Evolutionary conservation across 1,140 invertebrate species (phyloP).

Genomic region (Heliconius nattereri): DNA sequence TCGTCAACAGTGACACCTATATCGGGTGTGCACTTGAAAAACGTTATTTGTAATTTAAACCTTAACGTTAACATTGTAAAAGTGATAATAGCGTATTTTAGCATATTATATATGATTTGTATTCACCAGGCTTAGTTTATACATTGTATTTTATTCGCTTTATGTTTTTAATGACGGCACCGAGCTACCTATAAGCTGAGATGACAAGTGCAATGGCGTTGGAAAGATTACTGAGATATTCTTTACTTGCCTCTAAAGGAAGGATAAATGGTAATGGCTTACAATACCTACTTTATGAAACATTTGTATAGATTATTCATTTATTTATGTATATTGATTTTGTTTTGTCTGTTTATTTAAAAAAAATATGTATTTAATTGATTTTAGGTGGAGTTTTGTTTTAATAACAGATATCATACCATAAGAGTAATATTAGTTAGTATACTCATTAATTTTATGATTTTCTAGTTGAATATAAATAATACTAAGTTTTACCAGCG

Average conservation of each 20-base stretch:
- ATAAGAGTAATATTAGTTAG: too few species aligned
- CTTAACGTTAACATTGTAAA: background rate
- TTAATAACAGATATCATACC: too few species aligned
- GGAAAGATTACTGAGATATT: background rate
- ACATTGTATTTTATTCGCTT: constrained; percentile 7
- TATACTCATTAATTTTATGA: too few species aligned
- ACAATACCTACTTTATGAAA: background rate
- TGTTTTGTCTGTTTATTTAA: too few species aligned
- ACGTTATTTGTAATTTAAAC: background rate
- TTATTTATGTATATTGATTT: background rate
- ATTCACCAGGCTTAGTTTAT: background rate
- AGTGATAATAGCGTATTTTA: background rate
- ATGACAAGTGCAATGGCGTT: constrained; percentile 7
- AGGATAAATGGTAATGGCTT: background rate
- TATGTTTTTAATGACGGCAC: constrained; percentile 7
- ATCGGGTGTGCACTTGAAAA: constrained; percentile 10
- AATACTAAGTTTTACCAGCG: too few species aligned
- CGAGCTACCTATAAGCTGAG: background rate
- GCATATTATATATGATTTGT: constrained; percentile 5
- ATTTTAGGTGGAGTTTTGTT: too few species aligned
- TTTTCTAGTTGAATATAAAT: too few species aligned
- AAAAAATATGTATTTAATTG: too few species aligned
- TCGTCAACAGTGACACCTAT: constrained; percentile 38
- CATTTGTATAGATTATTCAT: background rate
- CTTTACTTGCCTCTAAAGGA: background rate